Conservation (phyloP, 1,140 invertebrate species). For the Caenorhabditis tropicalis region DNA sequence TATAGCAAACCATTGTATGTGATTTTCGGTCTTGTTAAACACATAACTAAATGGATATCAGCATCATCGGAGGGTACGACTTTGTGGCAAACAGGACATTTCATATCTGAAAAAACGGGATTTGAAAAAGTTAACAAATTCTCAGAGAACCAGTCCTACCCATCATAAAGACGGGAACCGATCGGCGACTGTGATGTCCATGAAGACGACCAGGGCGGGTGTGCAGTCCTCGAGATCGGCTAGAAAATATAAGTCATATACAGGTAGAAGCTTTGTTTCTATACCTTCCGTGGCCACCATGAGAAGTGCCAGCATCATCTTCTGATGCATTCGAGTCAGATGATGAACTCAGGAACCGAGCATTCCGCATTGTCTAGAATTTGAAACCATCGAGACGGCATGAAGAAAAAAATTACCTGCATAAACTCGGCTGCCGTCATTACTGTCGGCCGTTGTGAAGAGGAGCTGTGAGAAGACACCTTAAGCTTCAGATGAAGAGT, state of each 20-base stretch:
- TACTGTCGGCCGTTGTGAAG: not conserved
- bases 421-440: constrained; percentile 47
- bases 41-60: constrained; percentile 97
- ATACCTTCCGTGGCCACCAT: not conserved
- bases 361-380: constrained; percentile 21
- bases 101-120: constrained; percentile 79
- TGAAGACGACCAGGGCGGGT: not conserved
- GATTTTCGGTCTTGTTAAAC: constrained; percentile 95
- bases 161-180: constrained; percentile 53
- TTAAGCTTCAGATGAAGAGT: not conserved
- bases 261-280: not conserved
- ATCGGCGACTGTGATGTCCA: constrained; percentile 42
- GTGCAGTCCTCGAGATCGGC: constrained; percentile 8
- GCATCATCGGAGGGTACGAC: constrained; percentile 95
- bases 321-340: constrained; percentile 29
- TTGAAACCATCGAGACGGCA: not conserved
- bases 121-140: not conserved
- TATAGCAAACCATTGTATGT: constrained; percentile 99
- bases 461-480: constrained; percentile 2
- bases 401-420: not conserved
- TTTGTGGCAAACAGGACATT: constrained; percentile 98
- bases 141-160: constrained; percentile 33
- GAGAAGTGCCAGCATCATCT: constrained; percentile 4
- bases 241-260: not conserved
- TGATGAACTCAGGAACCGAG: constrained; percentile 27